Conservation (phyloP, 2,113 vertebrate genomes). For the Poicephalus meyeri region DNA sequence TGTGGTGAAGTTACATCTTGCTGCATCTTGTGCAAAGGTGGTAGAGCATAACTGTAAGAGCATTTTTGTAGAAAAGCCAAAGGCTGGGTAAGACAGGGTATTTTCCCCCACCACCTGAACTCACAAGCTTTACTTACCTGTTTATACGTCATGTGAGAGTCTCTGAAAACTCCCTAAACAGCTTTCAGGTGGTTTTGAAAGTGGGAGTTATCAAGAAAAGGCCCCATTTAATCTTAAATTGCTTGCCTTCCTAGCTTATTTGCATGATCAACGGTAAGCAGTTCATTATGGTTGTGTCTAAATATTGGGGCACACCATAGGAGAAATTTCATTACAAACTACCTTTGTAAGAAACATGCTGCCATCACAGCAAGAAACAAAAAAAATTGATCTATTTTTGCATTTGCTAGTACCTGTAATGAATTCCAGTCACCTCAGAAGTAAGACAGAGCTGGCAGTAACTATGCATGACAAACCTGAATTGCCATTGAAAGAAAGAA, state of each 20-base stretch:
- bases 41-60: not conserved
- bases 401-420: not conserved
- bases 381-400: not conserved
- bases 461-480: not conserved
- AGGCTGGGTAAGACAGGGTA: not conserved
- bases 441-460: not conserved
- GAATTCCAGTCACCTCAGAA: not conserved
- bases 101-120: not conserved
- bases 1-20: not conserved
- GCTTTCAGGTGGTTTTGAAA: not conserved
- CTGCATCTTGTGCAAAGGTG: not conserved
- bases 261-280: not conserved
- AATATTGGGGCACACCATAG: not conserved
- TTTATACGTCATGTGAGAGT: not conserved
- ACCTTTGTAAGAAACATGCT: not conserved
- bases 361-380: not conserved
- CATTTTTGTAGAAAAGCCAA: conserved; percentile 11
- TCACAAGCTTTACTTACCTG: not conserved
- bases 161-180: not conserved
- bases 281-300: not conserved
- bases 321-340: not conserved
- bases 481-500: not conserved
- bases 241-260: not conserved
- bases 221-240: not conserved
- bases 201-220: not conserved